These are phyloP conservation scores for Peribatodes rhomboidaria DNA, from an alignment of 2,888 invertebrate genomes.

Conservation along the genomic window DNA sequence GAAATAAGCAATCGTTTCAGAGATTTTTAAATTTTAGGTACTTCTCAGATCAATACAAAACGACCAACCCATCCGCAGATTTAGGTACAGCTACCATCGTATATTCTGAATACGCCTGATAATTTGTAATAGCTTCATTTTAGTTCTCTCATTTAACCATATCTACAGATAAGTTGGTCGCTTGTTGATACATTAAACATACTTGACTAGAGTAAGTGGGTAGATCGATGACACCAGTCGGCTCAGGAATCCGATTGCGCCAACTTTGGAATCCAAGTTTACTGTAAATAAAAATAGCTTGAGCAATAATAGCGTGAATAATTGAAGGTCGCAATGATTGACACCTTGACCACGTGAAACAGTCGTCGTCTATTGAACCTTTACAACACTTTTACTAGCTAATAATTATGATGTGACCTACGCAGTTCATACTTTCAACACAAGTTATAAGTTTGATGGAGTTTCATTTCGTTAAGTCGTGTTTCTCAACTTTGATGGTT, in stretches of 20 bases:
- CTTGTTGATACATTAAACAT: slow-evolving; percentile 50
- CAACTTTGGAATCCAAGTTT: slow-evolving; percentile 94
- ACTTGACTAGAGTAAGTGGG: slow-evolving; percentile 80
- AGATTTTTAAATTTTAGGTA: not conserved
- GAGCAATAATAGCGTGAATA: not conserved
- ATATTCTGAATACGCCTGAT: too few species aligned
- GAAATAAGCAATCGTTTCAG: slow-evolving; percentile 42
- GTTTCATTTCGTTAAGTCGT: too few species aligned
- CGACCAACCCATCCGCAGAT: too few species aligned
- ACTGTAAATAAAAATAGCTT: slow-evolving; percentile 82
- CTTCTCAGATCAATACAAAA: too few species aligned
- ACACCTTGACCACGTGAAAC: not conserved
- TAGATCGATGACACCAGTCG: slow-evolving; percentile 82
- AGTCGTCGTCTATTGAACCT: not conserved
- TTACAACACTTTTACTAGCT: not conserved
- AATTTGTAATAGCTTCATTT: too few species aligned
- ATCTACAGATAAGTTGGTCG: too few species aligned
- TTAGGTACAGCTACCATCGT: too few species aligned
- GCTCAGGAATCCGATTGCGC: slow-evolving; percentile 97
- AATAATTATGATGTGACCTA: too few species aligned
- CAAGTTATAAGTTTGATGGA: too few species aligned
- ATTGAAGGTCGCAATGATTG: slow-evolving; percentile 12
- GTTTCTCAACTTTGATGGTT: too few species aligned
- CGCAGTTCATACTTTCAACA: too few species aligned
- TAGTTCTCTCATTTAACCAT: too few species aligned